Evolutionary conservation across 2,888 invertebrate genomes (phyloP).

Genomic region (Lycaena phlaeas): DNA sequence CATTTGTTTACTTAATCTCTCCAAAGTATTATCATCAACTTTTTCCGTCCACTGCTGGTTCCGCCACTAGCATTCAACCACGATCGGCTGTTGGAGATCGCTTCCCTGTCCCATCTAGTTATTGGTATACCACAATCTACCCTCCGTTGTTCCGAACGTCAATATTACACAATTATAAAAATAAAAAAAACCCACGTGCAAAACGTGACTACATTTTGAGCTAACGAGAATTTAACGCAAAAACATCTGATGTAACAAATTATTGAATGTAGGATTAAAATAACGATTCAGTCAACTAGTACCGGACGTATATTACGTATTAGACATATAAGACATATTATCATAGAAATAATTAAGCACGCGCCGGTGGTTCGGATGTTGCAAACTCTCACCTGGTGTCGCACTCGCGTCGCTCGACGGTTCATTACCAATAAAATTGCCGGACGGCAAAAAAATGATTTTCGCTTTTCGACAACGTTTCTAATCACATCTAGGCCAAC

Average conservation of each 20-base stretch:
- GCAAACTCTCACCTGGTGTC: conserved; percentile 70
- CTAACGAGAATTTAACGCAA: not conserved
- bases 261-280: not conserved
- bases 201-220: not conserved
- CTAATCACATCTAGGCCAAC: conserved; percentile 68
- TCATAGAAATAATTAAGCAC: conserved; percentile 50
- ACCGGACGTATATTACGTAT: conserved; percentile 46
- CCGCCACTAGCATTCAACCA: too few species aligned
- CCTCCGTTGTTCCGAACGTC: too few species aligned
- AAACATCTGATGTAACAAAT: conserved; percentile 2
- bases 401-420: conserved; percentile 58
- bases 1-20: too few species aligned
- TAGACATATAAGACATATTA: conserved; percentile 31
- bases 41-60: too few species aligned
- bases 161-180: too few species aligned
- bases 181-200: not conserved
- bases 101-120: too few species aligned
- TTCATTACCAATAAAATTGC: conserved; percentile 58
- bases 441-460: conserved; percentile 61
- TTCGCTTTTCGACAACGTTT: conserved; percentile 57
- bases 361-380: conserved; percentile 37
- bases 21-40: too few species aligned
- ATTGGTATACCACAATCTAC: too few species aligned
- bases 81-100: too few species aligned
- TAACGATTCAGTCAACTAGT: not conserved